Evolutionary conservation across 1,140 invertebrate genomes (phyloP).

Genomic region (Neodiprion fabricii): DNA sequence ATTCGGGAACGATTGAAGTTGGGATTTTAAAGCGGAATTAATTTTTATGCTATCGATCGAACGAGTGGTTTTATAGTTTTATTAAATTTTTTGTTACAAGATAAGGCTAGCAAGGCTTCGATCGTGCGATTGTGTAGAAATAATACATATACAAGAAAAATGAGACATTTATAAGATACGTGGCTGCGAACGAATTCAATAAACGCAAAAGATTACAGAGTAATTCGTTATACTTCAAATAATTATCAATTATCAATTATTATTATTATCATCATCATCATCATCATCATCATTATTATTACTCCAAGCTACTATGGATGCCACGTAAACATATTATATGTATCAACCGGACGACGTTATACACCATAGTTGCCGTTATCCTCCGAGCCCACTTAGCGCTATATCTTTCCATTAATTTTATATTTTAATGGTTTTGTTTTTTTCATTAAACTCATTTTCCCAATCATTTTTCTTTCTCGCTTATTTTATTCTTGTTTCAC

Average conservation of each 20-base stretch:
- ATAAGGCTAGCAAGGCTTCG: constrained; percentile 45
- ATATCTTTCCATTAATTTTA: not conserved
- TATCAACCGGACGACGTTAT: no score
- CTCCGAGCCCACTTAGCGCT: not conserved
- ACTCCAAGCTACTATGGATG: no score
- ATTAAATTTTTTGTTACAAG: constrained; percentile 47
- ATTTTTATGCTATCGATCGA: no score
- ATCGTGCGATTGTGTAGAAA: constrained; percentile 36
- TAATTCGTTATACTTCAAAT: not conserved
- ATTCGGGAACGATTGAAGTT: no score
- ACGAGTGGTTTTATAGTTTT: constrained; percentile 34
- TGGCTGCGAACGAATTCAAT: not conserved
- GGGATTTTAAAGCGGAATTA: no score
- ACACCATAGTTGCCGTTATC: no score
- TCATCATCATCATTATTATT: no score
- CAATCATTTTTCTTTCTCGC: not conserved
- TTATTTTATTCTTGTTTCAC: no score
- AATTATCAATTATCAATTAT: not conserved
- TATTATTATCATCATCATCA: not conserved
- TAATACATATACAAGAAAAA: constrained; percentile 4
- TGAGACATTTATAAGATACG: not conserved
- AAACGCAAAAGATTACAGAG: not conserved
- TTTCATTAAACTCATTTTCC: not conserved
- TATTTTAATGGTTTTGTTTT: not conserved
- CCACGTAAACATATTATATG: no score